These are phyloP conservation scores for Euphonia xanthogaster DNA, from an alignment of 2,797 vertebrate genomes.

Conservation along the genomic window DNA sequence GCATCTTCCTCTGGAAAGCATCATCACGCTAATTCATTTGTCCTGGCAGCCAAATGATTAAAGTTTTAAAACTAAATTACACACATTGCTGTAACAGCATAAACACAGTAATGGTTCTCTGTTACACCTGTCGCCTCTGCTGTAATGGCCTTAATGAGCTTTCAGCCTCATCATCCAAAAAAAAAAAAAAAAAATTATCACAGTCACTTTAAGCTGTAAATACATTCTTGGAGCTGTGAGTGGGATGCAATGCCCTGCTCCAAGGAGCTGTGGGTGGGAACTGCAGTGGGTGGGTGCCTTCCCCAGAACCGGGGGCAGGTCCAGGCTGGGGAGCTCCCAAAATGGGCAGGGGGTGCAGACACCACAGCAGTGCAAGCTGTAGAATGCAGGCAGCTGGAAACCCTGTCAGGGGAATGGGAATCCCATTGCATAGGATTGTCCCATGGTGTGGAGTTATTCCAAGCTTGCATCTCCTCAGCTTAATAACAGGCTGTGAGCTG, in stretches of 20 bases:
- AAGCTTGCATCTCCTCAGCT: background rate
- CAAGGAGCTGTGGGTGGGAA: background rate
- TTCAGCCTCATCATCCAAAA: background rate
- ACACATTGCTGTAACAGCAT: background rate
- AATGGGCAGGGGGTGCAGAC: background rate
- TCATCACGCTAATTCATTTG: background rate
- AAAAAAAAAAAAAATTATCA: background rate
- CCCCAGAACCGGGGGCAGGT: background rate
- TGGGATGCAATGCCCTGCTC: background rate
- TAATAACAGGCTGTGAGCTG: background rate
- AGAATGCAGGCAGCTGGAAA: background rate
- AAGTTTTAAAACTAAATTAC: slow-evolving; percentile 45
- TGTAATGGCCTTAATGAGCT: slow-evolving; percentile 24
- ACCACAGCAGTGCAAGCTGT: rapidly evolving
- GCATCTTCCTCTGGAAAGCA: slow-evolving; percentile 44
- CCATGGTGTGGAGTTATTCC: background rate
- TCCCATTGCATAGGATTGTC: background rate
- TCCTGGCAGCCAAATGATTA: slow-evolving; percentile 21
- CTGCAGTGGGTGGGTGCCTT: background rate
- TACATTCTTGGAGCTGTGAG: background rate
- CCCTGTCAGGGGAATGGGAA: background rate
- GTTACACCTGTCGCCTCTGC: background rate
- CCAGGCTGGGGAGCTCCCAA: background rate
- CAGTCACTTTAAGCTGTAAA: background rate
- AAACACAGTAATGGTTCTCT: background rate